phyloP scores from a whole-genome alignment of 2,797 vertebrate species.

The Coccyzus lansbergi region DNA sequence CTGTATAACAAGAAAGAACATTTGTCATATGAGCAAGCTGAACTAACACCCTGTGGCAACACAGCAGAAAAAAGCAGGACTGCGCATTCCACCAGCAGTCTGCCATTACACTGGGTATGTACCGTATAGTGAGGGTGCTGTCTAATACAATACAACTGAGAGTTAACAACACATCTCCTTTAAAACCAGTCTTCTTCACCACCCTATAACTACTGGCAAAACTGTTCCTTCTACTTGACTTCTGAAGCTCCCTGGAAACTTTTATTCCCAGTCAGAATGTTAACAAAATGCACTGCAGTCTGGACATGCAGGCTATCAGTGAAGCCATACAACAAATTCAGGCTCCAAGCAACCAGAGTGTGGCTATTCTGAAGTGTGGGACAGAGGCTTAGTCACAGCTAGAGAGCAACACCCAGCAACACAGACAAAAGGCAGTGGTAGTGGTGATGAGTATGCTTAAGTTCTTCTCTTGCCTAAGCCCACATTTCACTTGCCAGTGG shows the following conservation, averaged over 20 bases:
- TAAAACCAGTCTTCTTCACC: background rate
- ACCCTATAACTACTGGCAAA: background rate
- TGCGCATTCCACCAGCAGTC: background rate
- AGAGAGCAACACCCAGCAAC: background rate
- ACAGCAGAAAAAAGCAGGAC: background rate
- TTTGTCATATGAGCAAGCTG: background rate
- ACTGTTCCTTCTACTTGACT: background rate
- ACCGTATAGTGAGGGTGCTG: background rate
- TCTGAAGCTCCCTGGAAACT: background rate
- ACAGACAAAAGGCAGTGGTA: background rate
- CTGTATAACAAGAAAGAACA: background rate
- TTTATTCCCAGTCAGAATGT: background rate
- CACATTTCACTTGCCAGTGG: background rate
- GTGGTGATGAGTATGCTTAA: background rate
- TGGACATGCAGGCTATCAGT: background rate
- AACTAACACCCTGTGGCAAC: background rate
- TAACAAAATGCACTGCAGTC: background rate
- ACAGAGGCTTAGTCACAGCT: background rate
- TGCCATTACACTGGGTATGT: background rate
- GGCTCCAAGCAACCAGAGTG: background rate
- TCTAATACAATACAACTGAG: background rate
- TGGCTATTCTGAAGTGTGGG: background rate
- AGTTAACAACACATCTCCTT: background rate
- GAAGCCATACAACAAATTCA: background rate
- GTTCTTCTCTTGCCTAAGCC: background rate